A percentile compares a stretch with the other conserved stretches of the same genome.
phyloP scores from a whole-genome alignment of 2,888 invertebrate genomes.

The Drosophila emarginata region DNA sequence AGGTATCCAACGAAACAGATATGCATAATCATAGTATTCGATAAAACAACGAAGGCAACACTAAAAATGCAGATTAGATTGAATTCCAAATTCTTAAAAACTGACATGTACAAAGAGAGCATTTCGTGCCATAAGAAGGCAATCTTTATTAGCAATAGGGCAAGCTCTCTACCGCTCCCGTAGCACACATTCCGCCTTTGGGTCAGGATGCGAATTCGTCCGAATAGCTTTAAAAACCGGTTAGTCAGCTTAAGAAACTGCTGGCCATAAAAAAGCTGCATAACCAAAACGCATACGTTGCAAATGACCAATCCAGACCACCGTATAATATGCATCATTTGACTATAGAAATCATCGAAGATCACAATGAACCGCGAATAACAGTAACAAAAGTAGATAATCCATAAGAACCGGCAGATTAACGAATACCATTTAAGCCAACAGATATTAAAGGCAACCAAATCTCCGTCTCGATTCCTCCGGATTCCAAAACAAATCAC shows the following conservation, averaged over 20 bases:
- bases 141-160: conserved; percentile 37
- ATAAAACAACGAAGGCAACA: conserved; percentile 16
- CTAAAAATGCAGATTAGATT: not conserved
- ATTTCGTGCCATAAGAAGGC: conserved; percentile 44
- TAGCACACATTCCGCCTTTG: conserved; percentile 26
- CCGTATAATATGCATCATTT: conserved; percentile 24
- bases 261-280: conserved; percentile 45
- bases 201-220: conserved; percentile 31
- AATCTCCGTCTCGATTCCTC: conserved; percentile 14
- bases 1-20: conserved; percentile 58
- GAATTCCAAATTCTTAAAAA: not conserved
- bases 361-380: not conserved
- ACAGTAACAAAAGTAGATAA: conserved; percentile 19
- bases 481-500: conserved; percentile 46
- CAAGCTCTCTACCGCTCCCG: conserved; percentile 44
- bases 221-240: conserved; percentile 44
- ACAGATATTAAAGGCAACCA: conserved; percentile 28
- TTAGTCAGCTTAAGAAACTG: conserved; percentile 47
- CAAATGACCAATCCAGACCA: conserved; percentile 21
- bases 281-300: conserved; percentile 28
- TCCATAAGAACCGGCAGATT: conserved; percentile 18
- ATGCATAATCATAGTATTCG: conserved; percentile 43
- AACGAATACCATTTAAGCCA: conserved; percentile 47
- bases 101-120: not conserved
- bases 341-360: conserved; percentile 22